Evolutionary conservation across 2,888 invertebrate species (phyloP).

Genomic region (Lasioglossum oenotherae): DNA sequence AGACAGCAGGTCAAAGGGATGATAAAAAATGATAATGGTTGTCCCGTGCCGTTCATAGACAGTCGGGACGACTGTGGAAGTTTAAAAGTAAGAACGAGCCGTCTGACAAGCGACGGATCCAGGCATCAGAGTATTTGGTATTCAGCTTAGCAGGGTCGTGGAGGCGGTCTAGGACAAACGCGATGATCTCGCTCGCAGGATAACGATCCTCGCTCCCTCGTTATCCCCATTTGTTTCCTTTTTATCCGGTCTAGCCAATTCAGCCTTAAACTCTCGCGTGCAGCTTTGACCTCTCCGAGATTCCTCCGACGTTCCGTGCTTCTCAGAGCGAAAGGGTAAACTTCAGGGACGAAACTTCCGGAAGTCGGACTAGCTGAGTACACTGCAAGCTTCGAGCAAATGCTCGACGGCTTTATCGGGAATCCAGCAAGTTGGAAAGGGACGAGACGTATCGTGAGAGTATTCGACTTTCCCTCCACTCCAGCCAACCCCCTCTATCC

Average conservation of each 20-base stretch:
- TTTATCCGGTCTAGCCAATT: constrained; percentile 41
- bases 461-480: constrained; percentile 53
- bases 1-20: background rate
- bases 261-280: constrained; percentile 51
- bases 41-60: background rate
- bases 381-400: constrained; percentile 67
- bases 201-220: constrained; percentile 33
- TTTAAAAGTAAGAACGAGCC: background rate
- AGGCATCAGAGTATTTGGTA: constrained; percentile 2
- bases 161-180: constrained; percentile 9
- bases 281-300: constrained; percentile 66
- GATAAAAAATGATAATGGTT: background rate
- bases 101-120: background rate
- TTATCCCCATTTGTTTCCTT: constrained; percentile 39
- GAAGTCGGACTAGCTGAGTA: constrained; percentile 70
- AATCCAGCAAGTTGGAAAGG: constrained; percentile 62
- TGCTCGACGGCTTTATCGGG: constrained; percentile 71
- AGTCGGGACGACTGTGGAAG: background rate
- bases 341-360: constrained; percentile 71
- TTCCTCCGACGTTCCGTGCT: constrained; percentile 62
- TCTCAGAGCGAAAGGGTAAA: constrained; percentile 70
- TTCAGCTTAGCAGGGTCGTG: constrained; percentile 1
- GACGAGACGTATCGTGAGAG: constrained; percentile 64
- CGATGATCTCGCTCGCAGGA: constrained; percentile 19
- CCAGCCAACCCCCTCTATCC: background rate